Evolutionary conservation across 1,140 invertebrate species (phyloP).

Genomic region (Neodiprion fabricii): DNA sequence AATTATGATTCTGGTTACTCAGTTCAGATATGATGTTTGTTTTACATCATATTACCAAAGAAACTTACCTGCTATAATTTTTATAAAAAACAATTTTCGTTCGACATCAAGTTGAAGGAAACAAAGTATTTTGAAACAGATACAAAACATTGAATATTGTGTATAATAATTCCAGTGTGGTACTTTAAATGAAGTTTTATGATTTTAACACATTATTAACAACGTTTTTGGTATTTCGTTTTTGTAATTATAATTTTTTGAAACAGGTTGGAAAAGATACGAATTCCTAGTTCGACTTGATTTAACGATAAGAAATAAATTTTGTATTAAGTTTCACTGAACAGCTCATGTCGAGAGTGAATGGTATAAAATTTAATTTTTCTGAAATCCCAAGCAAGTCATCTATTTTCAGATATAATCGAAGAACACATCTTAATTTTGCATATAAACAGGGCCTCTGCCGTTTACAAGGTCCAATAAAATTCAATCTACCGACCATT

Average conservation of each 20-base stretch:
- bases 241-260: neutral
- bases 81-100: neutral
- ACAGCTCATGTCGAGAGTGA: neutral
- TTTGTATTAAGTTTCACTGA: neutral
- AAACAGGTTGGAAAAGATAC: neutral
- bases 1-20: neutral
- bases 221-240: neutral
- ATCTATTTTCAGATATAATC: too few species aligned
- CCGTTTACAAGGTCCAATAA: neutral
- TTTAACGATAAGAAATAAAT: neutral
- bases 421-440: too few species aligned
- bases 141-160: neutral
- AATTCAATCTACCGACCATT: neutral
- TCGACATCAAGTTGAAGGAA: neutral
- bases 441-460: neutral
- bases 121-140: neutral
- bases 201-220: neutral
- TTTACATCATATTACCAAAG: constrained; percentile 3
- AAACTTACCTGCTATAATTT: neutral
- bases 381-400: neutral
- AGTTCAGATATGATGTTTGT: neutral
- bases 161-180: neutral
- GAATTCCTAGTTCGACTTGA: neutral
- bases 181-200: neutral
- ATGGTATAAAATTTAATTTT: neutral